Evolutionary conservation across 2,888 invertebrate species (phyloP), one percentile per base, ranked within the genome.

Genomic region (Diaprepes abbreviatus): DNA sequence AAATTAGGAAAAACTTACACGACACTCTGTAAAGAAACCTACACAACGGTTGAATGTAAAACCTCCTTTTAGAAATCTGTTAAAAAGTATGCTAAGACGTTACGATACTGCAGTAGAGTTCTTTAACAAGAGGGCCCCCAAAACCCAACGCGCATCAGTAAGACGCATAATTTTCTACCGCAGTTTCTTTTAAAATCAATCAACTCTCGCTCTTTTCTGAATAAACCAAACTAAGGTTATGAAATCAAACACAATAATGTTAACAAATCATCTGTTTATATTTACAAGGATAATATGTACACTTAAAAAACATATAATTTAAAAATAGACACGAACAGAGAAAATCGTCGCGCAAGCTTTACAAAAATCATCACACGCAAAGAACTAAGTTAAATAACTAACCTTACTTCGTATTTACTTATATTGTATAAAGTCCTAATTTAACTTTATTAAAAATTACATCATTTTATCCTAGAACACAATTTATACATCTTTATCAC

Each of bases 281-380:
- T 73, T 73, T 74, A 74, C 74, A 74, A 24, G 40, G 33, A 71
- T 60, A 36, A 72, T 77, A 76, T 77, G 70, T 77, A 76, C 76
- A 78, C 73, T 74, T 76, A 77, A 77, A 77, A 78, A 75, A 76
- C 72, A 70, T 67, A 74, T 73, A 76, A 75, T 73, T 75, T 75
- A 75, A 77, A 74, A 75, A 70, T 73, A 71, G 68, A 73, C 70
- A 73, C 57, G 28, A 60, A 54, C 12, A 69, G 28, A 69, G 24
- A 12, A 14, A 50, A 52, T 38, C 59, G 24, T 31, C 63, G 50
- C 40, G 40, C 52, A 58, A 57, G 36, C 63, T 63, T 63, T 55
- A 68, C 58, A 68, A 68, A 58, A 63, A 54, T 17, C 52, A 40
- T 40, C 40, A 40, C 66, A 40, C 48, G 58, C 50, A 31, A 48